Base-by-base conservation (phyloP, 2,888 invertebrate genomes). In the Lasioglossum calceatum region DNA sequence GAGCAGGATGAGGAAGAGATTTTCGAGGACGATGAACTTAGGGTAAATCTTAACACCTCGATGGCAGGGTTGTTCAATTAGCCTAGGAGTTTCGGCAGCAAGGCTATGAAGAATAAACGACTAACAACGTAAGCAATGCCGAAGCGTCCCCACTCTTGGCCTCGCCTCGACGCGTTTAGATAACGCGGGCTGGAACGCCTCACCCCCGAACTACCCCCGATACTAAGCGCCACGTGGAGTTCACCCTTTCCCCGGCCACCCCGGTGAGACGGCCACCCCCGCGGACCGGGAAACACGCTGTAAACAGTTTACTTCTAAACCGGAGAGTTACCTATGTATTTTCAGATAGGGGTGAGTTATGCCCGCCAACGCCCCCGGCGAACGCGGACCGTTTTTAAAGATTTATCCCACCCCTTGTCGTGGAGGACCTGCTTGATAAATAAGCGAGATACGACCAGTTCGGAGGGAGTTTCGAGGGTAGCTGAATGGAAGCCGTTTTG, bases 271-370 rank as follows among this genome's bases (percentile, higher is more conserved):
- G 85, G 79, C 79, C 74, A 83, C 81, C 85, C 85, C 83, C 90
- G 86, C 88, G 87, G 87, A 86, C 85, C 88, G 85, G 89, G 88
- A 87, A 93, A 92, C 92, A 91, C 89, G 89, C 91, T 92, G 93
- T 94, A 94, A 93, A 94, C 94, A 93, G 93, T 93, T 93, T 93
- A 92, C 93, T 93, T 93, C 92, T 90, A 93, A 93, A 93, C 91
- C 93, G 91, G 88, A 88, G 91, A 90, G 92, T 93, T 93, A 93
- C 93, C 92, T 94, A 93, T 93, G 93, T 93, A 94, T 94, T 94
- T 94, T 93, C 89, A 94, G 95, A 95, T 94, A 95, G 94, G 93
- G 93, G 91, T 95, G 93, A 95, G 90, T 95, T 94, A 95, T 93
- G 92, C 91, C 81, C 89, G 84, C 90, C 87, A 81, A 85, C 90